These are phyloP conservation scores for Amphiura filiformis DNA, from an alignment of 35 echinoderm and acorn worm species.

Conservation along the genomic window DNA sequence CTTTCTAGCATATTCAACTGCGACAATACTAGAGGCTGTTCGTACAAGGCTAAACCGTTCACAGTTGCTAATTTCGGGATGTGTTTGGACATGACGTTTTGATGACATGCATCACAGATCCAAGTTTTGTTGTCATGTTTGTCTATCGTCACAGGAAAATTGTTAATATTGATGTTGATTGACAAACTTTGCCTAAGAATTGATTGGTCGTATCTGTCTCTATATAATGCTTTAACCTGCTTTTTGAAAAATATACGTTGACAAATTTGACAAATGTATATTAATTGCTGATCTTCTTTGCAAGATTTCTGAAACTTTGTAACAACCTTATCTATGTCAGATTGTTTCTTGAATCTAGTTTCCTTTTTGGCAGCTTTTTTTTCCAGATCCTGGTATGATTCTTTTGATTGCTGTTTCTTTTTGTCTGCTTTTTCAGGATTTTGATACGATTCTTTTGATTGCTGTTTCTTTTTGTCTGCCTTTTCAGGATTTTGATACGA, in stretches of 20 bases:
- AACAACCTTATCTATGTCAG: background rate
- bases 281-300: background rate
- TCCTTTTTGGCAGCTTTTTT: background rate
- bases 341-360: background rate
- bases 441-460: too few relatives aligned
- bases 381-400: too few relatives aligned
- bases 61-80: constrained; percentile 2
- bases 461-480: too few relatives aligned
- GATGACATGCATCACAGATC: background rate
- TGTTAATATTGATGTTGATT: background rate
- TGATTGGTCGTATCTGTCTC: background rate
- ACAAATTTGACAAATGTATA: background rate
- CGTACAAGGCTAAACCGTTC: constrained; percentile 12
- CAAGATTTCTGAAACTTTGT: background rate
- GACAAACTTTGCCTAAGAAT: background rate
- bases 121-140: background rate
- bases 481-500: too few relatives aligned
- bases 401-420: too few relatives aligned
- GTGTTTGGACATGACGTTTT: background rate
- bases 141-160: too few relatives aligned
- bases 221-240: background rate
- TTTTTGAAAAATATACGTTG: background rate
- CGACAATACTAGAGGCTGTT: background rate
- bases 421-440: too few relatives aligned
- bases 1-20: constrained; percentile 19